A percentile compares a stretch with the other conserved stretches of the same genome.
Conservation (phyloP, 2,888 invertebrate species). For the Hydropsyche betteni region DNA sequence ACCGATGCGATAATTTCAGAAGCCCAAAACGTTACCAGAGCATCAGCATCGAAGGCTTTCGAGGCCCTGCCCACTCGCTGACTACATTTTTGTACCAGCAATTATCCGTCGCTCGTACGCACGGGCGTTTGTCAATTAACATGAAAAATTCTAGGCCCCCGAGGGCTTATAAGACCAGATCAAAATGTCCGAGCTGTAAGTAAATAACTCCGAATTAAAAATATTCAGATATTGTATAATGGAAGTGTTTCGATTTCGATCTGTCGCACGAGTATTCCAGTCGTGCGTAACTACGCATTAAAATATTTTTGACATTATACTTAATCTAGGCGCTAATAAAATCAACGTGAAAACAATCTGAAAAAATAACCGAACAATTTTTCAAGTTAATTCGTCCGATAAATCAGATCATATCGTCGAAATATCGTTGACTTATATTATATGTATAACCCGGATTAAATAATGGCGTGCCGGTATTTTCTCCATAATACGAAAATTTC, state of each 20-base stretch:
- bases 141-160: slow-evolving; percentile 20
- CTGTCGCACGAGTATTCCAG: too few relatives aligned
- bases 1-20: too few relatives aligned
- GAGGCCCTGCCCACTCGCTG: slow-evolving; percentile 5
- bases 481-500: not conserved
- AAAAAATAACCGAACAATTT: slow-evolving; percentile 1
- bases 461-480: slow-evolving; percentile 17
- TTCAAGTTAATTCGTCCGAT: slow-evolving; percentile 14
- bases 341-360: too few relatives aligned
- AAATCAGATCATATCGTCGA: slow-evolving; percentile 18
- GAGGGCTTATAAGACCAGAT: not conserved
- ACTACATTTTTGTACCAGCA: not conserved
- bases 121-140: slow-evolving; percentile 19
- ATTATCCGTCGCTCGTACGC: not conserved
- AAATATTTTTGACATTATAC: too few relatives aligned
- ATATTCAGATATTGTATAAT: too few relatives aligned
- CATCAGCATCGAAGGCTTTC: too few relatives aligned
- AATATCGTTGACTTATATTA: not conserved
- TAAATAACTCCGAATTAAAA: too few relatives aligned
- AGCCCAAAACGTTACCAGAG: too few relatives aligned
- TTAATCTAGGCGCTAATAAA: too few relatives aligned
- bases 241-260: too few relatives aligned
- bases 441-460: not conserved
- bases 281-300: too few relatives aligned
- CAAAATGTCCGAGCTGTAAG: not conserved